Percentiles rank a stretch among this genome's conserved stretches.
These are phyloP conservation scores for Gallirallus australis DNA, from an alignment of 2,797 vertebrate genomes.

Conservation along the genomic window DNA sequence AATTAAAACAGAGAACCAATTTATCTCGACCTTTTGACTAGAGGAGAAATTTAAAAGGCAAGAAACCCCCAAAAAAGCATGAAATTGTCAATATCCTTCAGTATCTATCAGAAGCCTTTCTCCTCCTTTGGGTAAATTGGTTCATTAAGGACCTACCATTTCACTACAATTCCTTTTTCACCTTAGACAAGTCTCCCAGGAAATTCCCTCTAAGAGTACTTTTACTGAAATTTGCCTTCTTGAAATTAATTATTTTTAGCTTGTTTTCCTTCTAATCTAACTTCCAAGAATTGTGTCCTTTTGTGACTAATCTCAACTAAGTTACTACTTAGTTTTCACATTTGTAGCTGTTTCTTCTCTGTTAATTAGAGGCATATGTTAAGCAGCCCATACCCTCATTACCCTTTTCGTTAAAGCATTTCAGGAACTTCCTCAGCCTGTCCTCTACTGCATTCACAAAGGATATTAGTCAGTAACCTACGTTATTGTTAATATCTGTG, in stretches of 20 bases:
- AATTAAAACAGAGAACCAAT: slow-evolving; percentile 3
- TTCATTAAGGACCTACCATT: slow-evolving; percentile 2
- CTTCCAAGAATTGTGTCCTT: neutral
- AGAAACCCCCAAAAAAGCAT: rapidly evolving
- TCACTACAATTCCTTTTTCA: neutral
- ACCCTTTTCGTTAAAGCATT: neutral
- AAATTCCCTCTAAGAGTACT: neutral
- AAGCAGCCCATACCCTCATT: neutral
- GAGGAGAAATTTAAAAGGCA: neutral
- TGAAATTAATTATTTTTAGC: neutral
- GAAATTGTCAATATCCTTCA: neutral
- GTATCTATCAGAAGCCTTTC: neutral
- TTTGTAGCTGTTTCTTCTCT: neutral
- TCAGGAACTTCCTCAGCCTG: neutral
- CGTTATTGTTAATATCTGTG: neutral
- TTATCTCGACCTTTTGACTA: neutral
- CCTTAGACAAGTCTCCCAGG: neutral
- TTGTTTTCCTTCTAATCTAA: neutral
- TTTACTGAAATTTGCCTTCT: neutral
- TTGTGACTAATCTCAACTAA: neutral
- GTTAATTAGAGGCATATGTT: neutral
- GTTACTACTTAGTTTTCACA: neutral
- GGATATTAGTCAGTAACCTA: neutral
- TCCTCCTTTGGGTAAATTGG: neutral
- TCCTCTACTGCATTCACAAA: neutral